Percentiles rank a stretch among this genome's conserved stretches.
Evolutionary conservation across 2,113 vertebrate genomes (phyloP).

Genomic region (Dicrurus megarhynchus): DNA sequence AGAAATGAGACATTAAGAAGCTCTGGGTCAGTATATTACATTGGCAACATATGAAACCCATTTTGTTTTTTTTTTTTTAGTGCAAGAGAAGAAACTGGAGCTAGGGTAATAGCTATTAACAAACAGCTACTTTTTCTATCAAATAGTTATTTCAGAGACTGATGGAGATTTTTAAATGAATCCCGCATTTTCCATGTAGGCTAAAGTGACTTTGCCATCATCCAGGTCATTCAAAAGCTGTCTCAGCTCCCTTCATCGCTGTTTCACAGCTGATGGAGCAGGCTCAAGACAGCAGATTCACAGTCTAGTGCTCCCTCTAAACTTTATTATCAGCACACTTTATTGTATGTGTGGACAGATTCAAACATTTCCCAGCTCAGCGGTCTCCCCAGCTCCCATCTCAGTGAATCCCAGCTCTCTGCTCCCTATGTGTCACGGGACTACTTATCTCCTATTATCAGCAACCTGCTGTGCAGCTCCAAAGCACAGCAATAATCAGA

Average conservation of each 20-base stretch:
- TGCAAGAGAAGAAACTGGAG: slow-evolving; percentile 45
- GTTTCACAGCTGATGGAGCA: neutral
- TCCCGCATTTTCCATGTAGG: neutral
- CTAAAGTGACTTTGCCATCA: neutral
- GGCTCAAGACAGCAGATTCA: neutral
- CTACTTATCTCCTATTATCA: neutral
- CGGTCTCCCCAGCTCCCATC: neutral
- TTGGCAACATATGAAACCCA: neutral
- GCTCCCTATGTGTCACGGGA: neutral
- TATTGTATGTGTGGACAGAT: neutral
- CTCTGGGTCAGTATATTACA: slow-evolving; percentile 24
- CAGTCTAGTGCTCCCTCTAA: neutral
- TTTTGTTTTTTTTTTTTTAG: neutral
- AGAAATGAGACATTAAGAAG: neutral
- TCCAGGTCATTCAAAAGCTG: neutral
- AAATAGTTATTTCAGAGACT: slow-evolving; percentile 26
- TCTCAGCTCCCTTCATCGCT: neutral
- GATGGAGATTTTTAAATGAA: neutral
- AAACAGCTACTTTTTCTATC: slow-evolving; percentile 24
- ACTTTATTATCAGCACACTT: slow-evolving; percentile 31
- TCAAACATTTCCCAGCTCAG: neutral
- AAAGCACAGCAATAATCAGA: neutral
- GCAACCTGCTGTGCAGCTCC: neutral
- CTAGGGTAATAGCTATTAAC: neutral
- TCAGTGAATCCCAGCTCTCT: neutral